phyloP scores from a whole-genome alignment of 2,797 vertebrate species.

The Loriculus beryllinus region DNA sequence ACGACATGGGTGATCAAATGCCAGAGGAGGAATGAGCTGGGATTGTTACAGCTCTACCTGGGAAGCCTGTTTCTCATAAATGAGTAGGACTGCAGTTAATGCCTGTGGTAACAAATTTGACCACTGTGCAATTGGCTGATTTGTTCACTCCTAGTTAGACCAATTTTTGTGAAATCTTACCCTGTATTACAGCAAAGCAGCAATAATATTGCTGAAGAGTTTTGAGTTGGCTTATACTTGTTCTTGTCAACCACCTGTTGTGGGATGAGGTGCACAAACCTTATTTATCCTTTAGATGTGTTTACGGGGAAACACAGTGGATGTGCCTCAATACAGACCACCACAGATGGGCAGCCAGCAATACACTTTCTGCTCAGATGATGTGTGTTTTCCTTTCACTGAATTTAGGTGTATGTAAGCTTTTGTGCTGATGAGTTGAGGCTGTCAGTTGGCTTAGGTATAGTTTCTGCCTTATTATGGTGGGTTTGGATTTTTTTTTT shows the following conservation, averaged over 20 bases:
- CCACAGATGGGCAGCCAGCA: background rate
- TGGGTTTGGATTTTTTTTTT: background rate
- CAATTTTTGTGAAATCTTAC: conserved; percentile 53
- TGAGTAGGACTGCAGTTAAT: conserved; percentile 1
- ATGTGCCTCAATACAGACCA: background rate
- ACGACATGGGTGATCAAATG: background rate
- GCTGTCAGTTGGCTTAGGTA: background rate
- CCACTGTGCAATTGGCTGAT: conserved; percentile 25
- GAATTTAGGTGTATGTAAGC: background rate
- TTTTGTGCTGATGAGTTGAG: background rate
- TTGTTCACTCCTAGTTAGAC: conserved; percentile 40
- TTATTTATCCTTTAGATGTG: background rate
- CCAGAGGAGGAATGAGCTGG: background rate
- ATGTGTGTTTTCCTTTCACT: background rate
- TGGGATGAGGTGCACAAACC: background rate
- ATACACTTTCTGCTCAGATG: background rate
- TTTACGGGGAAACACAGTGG: background rate
- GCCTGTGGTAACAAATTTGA: conserved; percentile 24
- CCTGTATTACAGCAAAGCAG: background rate
- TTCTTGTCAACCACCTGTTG: background rate
- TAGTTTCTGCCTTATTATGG: background rate
- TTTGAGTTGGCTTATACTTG: background rate
- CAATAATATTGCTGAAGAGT: background rate
- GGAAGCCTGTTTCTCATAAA: conserved; percentile 43
- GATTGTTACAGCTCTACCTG: background rate